These are phyloP conservation scores for Malurus alboscapulatus DNA, from an alignment of 2,113 vertebrate genomes.

Conservation along the genomic window DNA sequence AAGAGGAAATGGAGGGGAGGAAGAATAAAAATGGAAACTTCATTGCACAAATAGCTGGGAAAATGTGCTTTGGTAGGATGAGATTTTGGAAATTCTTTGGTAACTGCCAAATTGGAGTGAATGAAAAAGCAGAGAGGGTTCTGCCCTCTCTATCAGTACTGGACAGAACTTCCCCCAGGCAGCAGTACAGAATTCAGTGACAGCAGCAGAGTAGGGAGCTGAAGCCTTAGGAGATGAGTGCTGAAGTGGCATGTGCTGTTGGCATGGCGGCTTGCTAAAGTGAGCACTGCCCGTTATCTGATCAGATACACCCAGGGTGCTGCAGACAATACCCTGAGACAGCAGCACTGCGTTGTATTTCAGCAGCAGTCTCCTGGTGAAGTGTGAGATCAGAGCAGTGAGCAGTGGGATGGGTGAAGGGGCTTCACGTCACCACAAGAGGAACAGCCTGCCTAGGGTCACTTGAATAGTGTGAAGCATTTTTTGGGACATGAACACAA, in stretches of 20 bases:
- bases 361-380: neutral
- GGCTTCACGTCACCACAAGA: neutral
- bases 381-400: neutral
- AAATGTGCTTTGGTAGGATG: neutral
- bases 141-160: neutral
- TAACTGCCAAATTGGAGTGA: neutral
- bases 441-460: neutral
- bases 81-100: conserved; percentile 17
- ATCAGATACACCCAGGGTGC: neutral
- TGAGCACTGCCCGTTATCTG: neutral
- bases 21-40: conserved; percentile 55
- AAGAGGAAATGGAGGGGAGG: conserved; percentile 48
- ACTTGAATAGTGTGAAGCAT: neutral
- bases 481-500: neutral
- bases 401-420: neutral
- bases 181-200: neutral
- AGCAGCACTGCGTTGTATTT: accelerated
- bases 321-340: neutral
- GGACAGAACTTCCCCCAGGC: neutral
- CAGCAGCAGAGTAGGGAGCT: neutral
- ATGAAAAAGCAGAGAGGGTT: neutral
- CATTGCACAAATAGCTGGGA: conserved; percentile 4
- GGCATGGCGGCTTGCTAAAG: neutral
- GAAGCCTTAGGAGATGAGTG: neutral
- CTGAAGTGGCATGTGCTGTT: neutral